phyloP scores from a whole-genome alignment of 2,113 vertebrate genomes.

The Gracilinanus agilis region DNA sequence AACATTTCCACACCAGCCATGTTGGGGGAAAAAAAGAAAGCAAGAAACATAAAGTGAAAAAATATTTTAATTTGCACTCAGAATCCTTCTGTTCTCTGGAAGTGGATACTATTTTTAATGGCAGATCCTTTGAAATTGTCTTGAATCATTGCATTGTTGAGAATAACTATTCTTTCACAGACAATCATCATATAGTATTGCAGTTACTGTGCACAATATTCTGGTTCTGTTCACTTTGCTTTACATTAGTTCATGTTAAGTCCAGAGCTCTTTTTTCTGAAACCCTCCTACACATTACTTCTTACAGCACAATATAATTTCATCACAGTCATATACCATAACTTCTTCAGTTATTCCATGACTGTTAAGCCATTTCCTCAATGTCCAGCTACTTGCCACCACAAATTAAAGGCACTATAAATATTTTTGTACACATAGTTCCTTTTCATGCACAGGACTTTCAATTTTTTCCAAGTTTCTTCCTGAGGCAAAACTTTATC shows the following conservation, averaged over 20 bases:
- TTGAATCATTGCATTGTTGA: background rate
- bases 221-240: background rate
- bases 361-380: background rate
- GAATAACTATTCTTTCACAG: background rate
- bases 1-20: background rate
- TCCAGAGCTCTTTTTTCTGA: background rate
- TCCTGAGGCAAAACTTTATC: background rate
- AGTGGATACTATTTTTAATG: background rate
- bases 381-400: background rate
- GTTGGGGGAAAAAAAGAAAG: background rate
- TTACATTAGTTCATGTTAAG: background rate
- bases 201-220: background rate
- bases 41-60: background rate
- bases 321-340: background rate
- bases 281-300: background rate
- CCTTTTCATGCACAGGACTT: background rate
- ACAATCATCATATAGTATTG: background rate
- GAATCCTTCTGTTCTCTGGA: background rate
- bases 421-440: background rate
- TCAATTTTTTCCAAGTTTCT: background rate
- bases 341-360: background rate
- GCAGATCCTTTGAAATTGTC: background rate
- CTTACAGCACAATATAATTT: background rate
- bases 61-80: background rate
- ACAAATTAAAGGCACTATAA: background rate